Conservation (phyloP, 2,797 vertebrate genomes). For the Sebastes wilsoni region DNA sequence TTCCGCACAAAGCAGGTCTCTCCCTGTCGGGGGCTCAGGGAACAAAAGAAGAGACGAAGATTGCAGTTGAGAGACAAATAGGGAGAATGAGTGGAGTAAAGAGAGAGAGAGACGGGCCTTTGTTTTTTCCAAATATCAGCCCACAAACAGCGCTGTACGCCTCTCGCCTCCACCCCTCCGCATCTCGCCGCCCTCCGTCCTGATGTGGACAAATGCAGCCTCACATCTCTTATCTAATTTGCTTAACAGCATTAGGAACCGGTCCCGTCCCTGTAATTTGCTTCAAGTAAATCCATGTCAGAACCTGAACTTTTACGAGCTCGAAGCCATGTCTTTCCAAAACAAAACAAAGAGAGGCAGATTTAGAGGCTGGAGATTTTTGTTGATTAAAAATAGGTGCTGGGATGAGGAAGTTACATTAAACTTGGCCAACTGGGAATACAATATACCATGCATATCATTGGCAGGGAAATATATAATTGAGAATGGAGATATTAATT, state of each 20-base stretch:
- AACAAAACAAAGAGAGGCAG: conserved; percentile 17
- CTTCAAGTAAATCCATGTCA: conserved; percentile 69
- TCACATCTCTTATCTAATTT: conserved; percentile 82
- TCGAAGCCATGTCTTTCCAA: conserved; percentile 51
- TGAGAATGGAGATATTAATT: not conserved
- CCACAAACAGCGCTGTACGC: conserved; percentile 36
- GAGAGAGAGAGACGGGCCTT: conserved; percentile 22
- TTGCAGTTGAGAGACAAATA: conserved; percentile 34
- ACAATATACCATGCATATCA: not conserved
- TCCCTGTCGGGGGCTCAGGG: conserved; percentile 31
- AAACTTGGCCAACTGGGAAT: not conserved
- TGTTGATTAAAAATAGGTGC: conserved; percentile 31
- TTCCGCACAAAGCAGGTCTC: conserved; percentile 59
- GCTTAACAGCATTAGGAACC: conserved; percentile 82
- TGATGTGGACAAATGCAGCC: conserved; percentile 76
- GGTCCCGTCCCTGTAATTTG: conserved; percentile 73
- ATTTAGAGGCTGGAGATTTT: conserved; percentile 18
- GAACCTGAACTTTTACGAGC: conserved; percentile 64
- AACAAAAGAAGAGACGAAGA: conserved; percentile 33
- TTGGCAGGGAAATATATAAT: not conserved
- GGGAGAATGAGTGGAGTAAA: conserved; percentile 13
- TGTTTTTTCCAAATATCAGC: conserved; percentile 57
- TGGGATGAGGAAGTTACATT: not conserved
- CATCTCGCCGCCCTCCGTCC: conserved; percentile 17
- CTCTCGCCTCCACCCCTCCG: conserved; percentile 34